Evolutionary conservation across 1,140 invertebrate species (phyloP).

Genomic region (Formica selysi): DNA sequence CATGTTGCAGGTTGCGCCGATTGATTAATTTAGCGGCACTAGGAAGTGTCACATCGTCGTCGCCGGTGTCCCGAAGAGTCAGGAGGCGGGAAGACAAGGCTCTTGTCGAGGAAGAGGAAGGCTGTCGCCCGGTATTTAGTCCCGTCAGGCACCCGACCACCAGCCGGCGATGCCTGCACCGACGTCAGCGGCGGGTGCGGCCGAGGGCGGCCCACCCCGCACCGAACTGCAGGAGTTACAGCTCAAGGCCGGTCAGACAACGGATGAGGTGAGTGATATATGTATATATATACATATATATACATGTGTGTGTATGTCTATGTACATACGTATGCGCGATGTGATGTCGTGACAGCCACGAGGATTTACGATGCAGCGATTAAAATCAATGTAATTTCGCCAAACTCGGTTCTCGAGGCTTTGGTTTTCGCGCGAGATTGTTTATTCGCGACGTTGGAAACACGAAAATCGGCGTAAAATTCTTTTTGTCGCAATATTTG

Average conservation of each 20-base stretch:
- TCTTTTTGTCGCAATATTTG: not conserved
- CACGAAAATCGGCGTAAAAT: not conserved
- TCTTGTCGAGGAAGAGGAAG: not conserved
- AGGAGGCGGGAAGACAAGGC: constrained; percentile 21
- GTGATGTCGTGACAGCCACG: constrained; percentile 6
- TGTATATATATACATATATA: not conserved
- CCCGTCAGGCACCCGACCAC: constrained; percentile 48
- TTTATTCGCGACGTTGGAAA: not conserved
- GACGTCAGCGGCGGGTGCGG: constrained; percentile 85
- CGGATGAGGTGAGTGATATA: constrained; percentile 93
- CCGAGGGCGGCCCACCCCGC: constrained; percentile 91
- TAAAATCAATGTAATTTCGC: not conserved
- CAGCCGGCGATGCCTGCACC: constrained; percentile 87
- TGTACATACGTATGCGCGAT: not conserved
- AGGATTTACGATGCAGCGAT: constrained; percentile 31
- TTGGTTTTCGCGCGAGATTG: not conserved
- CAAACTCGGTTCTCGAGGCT: not conserved
- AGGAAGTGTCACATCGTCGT: not conserved
- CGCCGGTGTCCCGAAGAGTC: not conserved
- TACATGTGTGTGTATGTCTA: not conserved
- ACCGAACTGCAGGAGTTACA: constrained; percentile 97
- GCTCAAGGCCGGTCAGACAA: constrained; percentile 93
- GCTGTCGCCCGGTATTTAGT: constrained; percentile 19
- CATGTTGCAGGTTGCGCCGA: constrained; percentile 36
- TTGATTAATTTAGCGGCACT: not conserved